Conservation (phyloP, 1,140 invertebrate species). For the Drosophila miranda region DNA sequence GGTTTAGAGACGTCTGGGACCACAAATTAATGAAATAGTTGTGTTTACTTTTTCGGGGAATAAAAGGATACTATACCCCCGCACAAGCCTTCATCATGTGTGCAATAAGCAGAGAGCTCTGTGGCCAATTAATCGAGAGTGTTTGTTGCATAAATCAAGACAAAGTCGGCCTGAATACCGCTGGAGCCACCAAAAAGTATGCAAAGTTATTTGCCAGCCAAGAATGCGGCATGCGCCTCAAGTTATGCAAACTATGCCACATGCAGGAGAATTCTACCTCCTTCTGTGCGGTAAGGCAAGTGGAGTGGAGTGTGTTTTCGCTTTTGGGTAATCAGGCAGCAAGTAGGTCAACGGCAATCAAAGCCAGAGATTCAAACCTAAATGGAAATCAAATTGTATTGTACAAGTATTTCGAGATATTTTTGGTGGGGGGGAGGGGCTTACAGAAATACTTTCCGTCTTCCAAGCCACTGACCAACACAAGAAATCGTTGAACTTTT, state of each 20-base stretch:
- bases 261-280: constrained; percentile 17
- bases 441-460: constrained; percentile 19
- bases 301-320: constrained; percentile 11
- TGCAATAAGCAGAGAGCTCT: constrained; percentile 13
- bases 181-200: constrained; percentile 61
- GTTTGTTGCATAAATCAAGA: constrained; percentile 69
- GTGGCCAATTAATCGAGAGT: constrained; percentile 48
- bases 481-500: neutral
- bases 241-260: constrained; percentile 68
- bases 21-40: constrained; percentile 62
- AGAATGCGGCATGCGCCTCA: constrained; percentile 62
- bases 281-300: constrained; percentile 1
- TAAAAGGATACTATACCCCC: too few relatives aligned
- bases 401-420: constrained; percentile 15
- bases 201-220: constrained; percentile 68
- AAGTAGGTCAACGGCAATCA: constrained; percentile 73
- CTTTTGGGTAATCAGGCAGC: constrained; percentile 68
- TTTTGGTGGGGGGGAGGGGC: neutral
- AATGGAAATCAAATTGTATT: constrained; percentile 69
- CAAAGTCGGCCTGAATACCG: constrained; percentile 24
- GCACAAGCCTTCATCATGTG: neutral
- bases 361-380: constrained; percentile 61
- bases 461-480: constrained; percentile 38
- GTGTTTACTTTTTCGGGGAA: constrained; percentile 20
- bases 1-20: constrained; percentile 50